Evolutionary conservation across 2,797 vertebrate species (phyloP), one percentile per base, ranked within the genome.

Genomic region (Malurus splendens): DNA sequence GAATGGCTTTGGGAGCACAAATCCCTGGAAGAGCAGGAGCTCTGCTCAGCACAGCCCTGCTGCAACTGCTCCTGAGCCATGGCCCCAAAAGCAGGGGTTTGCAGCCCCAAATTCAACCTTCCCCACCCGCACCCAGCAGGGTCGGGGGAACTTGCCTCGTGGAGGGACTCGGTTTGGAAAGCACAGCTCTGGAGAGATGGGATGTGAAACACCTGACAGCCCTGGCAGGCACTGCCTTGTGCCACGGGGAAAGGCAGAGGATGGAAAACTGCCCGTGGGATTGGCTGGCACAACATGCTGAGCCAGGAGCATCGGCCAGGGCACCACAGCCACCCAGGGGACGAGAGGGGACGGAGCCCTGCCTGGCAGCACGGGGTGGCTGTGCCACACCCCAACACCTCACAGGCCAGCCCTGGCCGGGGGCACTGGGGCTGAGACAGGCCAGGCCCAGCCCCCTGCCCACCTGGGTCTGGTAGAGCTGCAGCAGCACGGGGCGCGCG

Each of bases 401-500:
- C 86, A 45, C 32, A 24, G 48, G 47, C 17, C 41, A 47, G 30
- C 52, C 32, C 59, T 1, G 0, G 4, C 3, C 2, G 7, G 7
- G 8, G 45, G 13, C 52, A 52, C 36, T 36, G 36, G 36, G 36
- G 36, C 36, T 11, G 10, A 36, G 36, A 12, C 10, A 36, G 36
- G 36, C 36, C 11, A 5, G 36, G 36, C 10, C 5, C 36, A 36
- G 36, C 33, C 50, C 51, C 5, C 24, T 42, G 23, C 95, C 93
- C 79, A 99, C 99, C 98, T 99, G 98, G 1, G 98, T 98, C 96
- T 99, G 98, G 88, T 99, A 99, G 80, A 99, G 98, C 95, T 99
- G 99, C 92, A 99, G 97, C 68, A 99, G 97, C 66, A 98, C 93
- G 0, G 98, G 98, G 14, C 97, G 96, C 0, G 96, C 85, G 10